Base-by-base conservation (phyloP, 2,113 vertebrate species). In the Erythrocercus mccallii region DNA sequence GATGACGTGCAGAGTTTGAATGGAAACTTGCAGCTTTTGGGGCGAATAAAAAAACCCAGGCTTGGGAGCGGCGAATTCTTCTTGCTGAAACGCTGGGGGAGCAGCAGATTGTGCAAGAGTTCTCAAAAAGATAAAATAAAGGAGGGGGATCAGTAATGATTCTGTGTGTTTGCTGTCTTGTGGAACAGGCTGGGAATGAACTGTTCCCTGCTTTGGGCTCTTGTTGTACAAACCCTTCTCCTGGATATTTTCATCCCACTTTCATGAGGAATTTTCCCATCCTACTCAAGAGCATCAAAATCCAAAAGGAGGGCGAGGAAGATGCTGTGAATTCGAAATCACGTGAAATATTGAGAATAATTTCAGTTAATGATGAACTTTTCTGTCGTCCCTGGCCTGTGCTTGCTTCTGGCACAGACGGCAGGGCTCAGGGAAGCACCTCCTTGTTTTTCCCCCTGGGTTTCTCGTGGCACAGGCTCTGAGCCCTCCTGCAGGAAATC, bases 11-110 rank as follows among this genome's bases (percentile, higher is more conserved):
- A 10, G 40, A 37, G 90, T 94, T 90, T 81, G 96, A 96, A 96
- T 81, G 92, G 91, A 91, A 94, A 87, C 31, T 69, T 88, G 82
- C 95, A 95, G 90, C 68, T 95, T 96, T 96, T 74, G 70, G 89
- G 94, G 88, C 3, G 92, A 89, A 90, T 70, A 44, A 71, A 91
- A 70, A 45, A 94, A 82, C 54, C 28, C 27, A 86, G 86, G 60
- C 84, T 94, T 54, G 73, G 71, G 73, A 94, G 68, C 24, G 90
- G 60, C 51, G 71, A 69, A 42, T 69, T 24, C 23, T 90, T 58
- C 53, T 57, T 50, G 83, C 93, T 94, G 89, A 62, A 89, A 44
- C 12, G 15, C 72, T 37, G 56, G 30, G 88, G 88, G 81, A 91
- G 30, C 16, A 38, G 62, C 80, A 57, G 64, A n/a, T 94, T 96